Evolutionary conservation across 2,888 invertebrate species (phyloP), one percentile per base, ranked within the genome.

Genomic region (Mycalesis mineus): DNA sequence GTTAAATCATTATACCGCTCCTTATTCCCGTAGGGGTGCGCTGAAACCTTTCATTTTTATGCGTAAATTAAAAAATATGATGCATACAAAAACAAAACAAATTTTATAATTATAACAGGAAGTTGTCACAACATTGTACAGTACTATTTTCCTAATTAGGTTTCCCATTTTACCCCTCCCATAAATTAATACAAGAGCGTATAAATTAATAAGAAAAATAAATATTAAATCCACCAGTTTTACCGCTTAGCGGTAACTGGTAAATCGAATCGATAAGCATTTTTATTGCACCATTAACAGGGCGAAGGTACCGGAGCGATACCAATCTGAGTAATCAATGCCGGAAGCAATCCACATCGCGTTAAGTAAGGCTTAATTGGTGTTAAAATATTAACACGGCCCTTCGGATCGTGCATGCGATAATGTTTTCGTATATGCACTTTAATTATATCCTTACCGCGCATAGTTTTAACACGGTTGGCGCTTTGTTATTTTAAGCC

Each of bases 211-310:
- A 22, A 22, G 22, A 22, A 22, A 22, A 22, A 22, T 22, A 22
- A 22, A 22, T 22, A 22, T 22, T 22, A 22, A 22, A 22, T 22
- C 5, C 5, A 22, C 22, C 22, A 2, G 22, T 22, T 22, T n/a
- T 22, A 22, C 22, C 13, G 29, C 31, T 41, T 28, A 40, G 17
- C 33, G 33, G 44, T 36, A 36, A 53, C 36, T 45, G 44, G 44
- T 37, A 45, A 53, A 53, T 44, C 52, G 80, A 83, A 82, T 86
- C 85, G 85, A 87, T 87, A 86, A 84, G 83, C 79, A 79, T 84
- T 85, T 85, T 88, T 88, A 88, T 88, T 82, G 82, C 87, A 83
- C 82, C 84, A 88, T 88, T 88, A 87, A 85, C 82, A 77, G 76
- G 77, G 70, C 75, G 74, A 79, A 80, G 80, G 84, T 80, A 82